Evolutionary conservation across 2,888 invertebrate species (phyloP).

Genomic region (Pedicia rivosa): DNA sequence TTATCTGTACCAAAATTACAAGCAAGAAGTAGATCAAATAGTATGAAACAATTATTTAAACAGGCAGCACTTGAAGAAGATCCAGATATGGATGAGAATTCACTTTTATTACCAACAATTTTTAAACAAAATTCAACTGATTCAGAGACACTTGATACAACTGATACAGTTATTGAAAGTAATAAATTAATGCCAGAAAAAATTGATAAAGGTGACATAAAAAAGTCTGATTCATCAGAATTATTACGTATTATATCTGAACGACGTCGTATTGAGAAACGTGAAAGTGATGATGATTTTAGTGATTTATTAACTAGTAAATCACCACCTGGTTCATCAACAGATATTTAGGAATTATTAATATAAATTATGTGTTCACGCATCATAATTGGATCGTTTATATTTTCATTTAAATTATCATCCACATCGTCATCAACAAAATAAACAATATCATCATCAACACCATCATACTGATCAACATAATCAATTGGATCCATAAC

Average conservation of each 20-base stretch:
- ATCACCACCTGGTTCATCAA: slow-evolving; percentile 18
- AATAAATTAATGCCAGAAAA: slow-evolving; percentile 6
- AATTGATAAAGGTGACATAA: slow-evolving; percentile 13
- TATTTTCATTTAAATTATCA: too few relatives aligned
- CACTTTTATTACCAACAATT: slow-evolving; percentile 28
- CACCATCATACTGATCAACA: too few relatives aligned
- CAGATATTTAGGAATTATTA: neutral
- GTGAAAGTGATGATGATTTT: slow-evolving; percentile 29
- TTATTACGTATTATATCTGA: slow-evolving; percentile 30
- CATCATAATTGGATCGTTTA: too few relatives aligned
- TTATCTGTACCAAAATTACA: slow-evolving; percentile 29
- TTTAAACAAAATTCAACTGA: slow-evolving; percentile 10
- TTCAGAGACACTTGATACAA: neutral
- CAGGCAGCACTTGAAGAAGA: slow-evolving; percentile 39
- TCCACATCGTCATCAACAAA: too few relatives aligned
- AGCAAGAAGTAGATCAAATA: slow-evolving; percentile 30
- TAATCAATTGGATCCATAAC: too few relatives aligned
- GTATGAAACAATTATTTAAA: slow-evolving; percentile 41
- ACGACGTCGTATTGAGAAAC: slow-evolving; percentile 27
- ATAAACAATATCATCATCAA: too few relatives aligned
- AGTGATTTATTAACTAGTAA: slow-evolving; percentile 27
- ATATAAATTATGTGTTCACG: too few relatives aligned
- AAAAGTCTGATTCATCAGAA: slow-evolving; percentile 29
- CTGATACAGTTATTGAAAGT: slow-evolving; percentile 8
- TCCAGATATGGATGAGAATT: slow-evolving; percentile 34